Base-by-base conservation (phyloP, 2,888 invertebrate species). In the Quadroppia sp. region DNA sequence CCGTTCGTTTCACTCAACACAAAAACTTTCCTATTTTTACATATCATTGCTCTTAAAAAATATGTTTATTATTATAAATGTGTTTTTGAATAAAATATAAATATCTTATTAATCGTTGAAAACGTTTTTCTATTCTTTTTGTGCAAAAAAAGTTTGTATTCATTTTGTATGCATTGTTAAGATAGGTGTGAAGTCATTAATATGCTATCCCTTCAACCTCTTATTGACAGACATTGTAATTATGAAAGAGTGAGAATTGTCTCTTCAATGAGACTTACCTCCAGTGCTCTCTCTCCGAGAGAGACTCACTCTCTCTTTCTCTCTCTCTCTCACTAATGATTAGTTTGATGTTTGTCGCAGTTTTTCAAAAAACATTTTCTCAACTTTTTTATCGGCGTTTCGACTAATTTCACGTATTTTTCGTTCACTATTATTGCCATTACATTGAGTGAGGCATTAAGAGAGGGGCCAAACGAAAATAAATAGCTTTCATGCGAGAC, bases 141-240 rank as follows among this genome's bases (percentile, higher is more conserved):
- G 20, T 6, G 20, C 50, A 20, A 7, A 50, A n/a, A 20, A 17
- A n/a, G n/a, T n/a, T 17, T 45, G 45, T 45, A 9, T 45, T 17
- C n/a, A 45, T 45, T 17, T n/a, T 23, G 13, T n/a, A n/a, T 15
- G n/a, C 4, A 28, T 59, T 17, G 59, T 32, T 59, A 59, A 32
- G 32, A 30, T 13, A 30, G 50, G 45, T 45, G 53, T 28, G 59
- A 59, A 59, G n/a, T 59, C 59, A 59, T 59, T 59, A 59, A 59
- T 59, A 59, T 59, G 30, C 32, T 13, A 59, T 59, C 30, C 11
- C 59, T 59, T 11, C 20, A 6, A 28, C 1, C 56, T 28, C 13
- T 59, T 59, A 59, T 59, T 59, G 59, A 59, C 59, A 59, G 59
- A 59, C 30, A 30, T 32, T 59, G 30, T 59, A 59, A 59, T 59